Conservation (phyloP, 2,113 vertebrate genomes). For the Vanacampus margaritifer region DNA sequence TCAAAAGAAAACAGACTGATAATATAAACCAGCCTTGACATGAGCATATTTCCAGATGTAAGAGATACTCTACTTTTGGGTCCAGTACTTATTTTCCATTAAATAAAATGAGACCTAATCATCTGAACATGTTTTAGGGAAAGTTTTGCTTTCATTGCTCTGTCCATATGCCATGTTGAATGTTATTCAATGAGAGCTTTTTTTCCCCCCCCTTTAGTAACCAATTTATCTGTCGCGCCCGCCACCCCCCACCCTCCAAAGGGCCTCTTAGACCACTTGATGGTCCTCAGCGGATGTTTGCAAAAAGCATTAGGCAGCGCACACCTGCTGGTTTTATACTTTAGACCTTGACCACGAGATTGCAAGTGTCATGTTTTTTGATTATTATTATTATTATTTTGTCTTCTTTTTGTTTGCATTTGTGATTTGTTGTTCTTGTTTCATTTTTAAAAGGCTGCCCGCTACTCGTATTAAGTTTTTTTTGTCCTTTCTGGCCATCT, state of each 20-base stretch:
- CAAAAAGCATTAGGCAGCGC: constrained; percentile 38
- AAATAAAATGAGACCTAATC: constrained; percentile 13
- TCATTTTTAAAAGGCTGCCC: neutral
- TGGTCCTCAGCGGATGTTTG: constrained; percentile 41
- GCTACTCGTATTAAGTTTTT: neutral
- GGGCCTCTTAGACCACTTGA: constrained; percentile 25
- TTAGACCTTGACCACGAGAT: constrained; percentile 27
- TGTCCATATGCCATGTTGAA: constrained; percentile 9
- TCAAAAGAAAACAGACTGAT: constrained; percentile 3
- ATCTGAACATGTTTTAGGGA: neutral
- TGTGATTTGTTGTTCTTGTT: constrained; percentile 17
- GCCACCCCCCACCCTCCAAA: constrained; percentile 7
- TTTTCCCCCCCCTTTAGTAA: neutral
- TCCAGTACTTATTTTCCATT: constrained; percentile 5
- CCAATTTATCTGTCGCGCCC: constrained; percentile 10
- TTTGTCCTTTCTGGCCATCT: constrained; percentile 38
- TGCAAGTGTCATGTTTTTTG: constrained; percentile 29
- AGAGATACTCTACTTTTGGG: constrained; percentile 15
- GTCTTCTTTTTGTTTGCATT: neutral
- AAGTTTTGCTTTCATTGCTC: constrained; percentile 5
- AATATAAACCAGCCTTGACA: constrained; percentile 12
- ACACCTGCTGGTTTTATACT: constrained; percentile 36
- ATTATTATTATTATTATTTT: neutral
- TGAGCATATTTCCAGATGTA: constrained; percentile 9
- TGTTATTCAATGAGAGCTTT: neutral